phyloP scores from a whole-genome alignment of 2,888 invertebrate genomes.

The Teleiodes luculella region DNA sequence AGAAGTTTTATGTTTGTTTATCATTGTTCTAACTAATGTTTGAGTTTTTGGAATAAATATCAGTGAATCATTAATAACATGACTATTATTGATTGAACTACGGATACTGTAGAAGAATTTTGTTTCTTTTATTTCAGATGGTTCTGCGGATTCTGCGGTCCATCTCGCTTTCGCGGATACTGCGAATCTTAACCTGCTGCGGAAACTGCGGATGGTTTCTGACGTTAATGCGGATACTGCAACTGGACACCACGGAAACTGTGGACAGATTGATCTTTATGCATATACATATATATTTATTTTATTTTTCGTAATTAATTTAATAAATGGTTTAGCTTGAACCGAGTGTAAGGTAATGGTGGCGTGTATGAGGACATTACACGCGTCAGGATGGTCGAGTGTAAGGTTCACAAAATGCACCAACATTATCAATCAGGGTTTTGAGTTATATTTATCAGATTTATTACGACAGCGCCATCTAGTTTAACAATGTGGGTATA shows the following conservation, averaged over 20 bases:
- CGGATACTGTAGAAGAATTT: constrained; percentile 2
- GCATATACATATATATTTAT: no score
- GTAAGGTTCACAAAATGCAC: no score
- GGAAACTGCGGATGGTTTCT: background rate
- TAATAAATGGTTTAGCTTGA: background rate
- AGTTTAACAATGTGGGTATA: no score
- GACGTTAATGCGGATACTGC: background rate
- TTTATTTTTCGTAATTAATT: no score
- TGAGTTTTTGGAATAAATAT: background rate
- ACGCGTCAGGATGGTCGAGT: constrained; percentile 5
- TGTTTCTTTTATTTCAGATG: constrained; percentile 1
- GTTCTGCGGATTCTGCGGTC: constrained; percentile 4
- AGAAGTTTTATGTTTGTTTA: background rate
- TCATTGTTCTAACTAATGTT: background rate
- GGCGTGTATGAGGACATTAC: constrained; percentile 5
- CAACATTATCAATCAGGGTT: no score
- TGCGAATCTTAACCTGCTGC: background rate
- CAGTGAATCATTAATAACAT: background rate
- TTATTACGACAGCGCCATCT: no score
- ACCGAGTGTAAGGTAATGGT: constrained; percentile 1
- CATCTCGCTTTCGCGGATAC: background rate
- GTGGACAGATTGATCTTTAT: no score
- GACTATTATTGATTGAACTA: constrained; percentile 2
- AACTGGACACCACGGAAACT: background rate
- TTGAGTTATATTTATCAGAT: no score